phyloP scores from a whole-genome alignment of 2,888 invertebrate genomes.

The Priocnemis perturbator region DNA sequence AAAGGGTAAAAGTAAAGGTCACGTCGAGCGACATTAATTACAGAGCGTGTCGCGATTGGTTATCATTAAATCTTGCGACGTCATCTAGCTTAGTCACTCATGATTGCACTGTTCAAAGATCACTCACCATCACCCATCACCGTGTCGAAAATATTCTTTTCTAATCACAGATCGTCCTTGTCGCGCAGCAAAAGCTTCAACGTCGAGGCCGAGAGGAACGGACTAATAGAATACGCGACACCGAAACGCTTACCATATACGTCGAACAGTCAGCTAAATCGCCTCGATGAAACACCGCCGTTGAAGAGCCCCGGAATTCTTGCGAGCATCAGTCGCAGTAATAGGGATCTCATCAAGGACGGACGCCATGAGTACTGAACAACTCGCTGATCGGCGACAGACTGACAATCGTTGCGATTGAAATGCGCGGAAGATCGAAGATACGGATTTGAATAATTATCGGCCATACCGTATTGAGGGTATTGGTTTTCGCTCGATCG shows the following conservation, averaged over 20 bases:
- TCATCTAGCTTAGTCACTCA: too few species aligned
- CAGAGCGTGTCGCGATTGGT: too few species aligned
- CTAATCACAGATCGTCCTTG: constrained; percentile 76
- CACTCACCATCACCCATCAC: too few species aligned
- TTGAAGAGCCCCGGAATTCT: constrained; percentile 91
- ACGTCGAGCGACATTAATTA: too few species aligned
- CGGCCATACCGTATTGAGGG: background rate
- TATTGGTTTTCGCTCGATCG: background rate
- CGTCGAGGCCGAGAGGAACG: constrained; percentile 81
- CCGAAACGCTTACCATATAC: constrained; percentile 79
- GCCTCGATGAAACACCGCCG: constrained; percentile 83
- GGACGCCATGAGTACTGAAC: constrained; percentile 49
- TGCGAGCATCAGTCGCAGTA: constrained; percentile 89
- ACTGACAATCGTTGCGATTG: too few species aligned
- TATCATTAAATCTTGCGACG: too few species aligned
- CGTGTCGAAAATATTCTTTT: background rate
- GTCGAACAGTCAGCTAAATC: constrained; percentile 86
- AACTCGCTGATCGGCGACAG: background rate
- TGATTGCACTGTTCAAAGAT: too few species aligned
- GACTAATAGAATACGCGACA: constrained; percentile 44
- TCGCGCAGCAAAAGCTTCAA: constrained; percentile 91
- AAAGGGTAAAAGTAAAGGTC: too few species aligned
- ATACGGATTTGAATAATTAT: background rate
- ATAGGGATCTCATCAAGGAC: constrained; percentile 84
- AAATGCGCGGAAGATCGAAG: background rate